These are phyloP conservation scores for Odontophorus gujanensis DNA, from an alignment of 2,113 vertebrate genomes.

Conservation along the genomic window DNA sequence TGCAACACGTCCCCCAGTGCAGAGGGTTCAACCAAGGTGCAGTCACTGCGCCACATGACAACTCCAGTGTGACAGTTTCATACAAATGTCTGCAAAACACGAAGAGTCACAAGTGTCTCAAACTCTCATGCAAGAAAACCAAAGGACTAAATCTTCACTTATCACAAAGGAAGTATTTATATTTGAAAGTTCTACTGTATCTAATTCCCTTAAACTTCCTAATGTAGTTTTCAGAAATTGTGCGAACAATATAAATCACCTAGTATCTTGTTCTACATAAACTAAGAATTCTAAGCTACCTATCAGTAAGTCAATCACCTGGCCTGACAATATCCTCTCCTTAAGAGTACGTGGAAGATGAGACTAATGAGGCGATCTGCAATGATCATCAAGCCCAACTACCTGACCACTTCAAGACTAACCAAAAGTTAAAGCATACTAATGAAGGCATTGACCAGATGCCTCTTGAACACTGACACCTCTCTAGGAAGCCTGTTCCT, in stretches of 20 bases:
- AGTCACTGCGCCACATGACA: not conserved
- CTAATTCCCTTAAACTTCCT: not conserved
- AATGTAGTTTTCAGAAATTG: not conserved
- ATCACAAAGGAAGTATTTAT: not conserved
- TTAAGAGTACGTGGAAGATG: not conserved
- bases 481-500: not conserved
- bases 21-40: not conserved
- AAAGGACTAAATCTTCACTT: not conserved
- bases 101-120: not conserved
- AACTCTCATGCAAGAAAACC: not conserved
- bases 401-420: not conserved
- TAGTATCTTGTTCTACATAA: not conserved
- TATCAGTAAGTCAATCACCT: not conserved
- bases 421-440: not conserved
- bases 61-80: not conserved
- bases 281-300: not conserved
- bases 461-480: not conserved
- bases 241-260: not conserved
- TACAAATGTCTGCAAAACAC: accelerated
- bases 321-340: not conserved
- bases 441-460: not conserved
- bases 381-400: not conserved
- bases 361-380: not conserved
- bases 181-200: not conserved
- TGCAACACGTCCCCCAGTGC: not conserved